These are phyloP conservation scores for Amaurobius ferox DNA, from an alignment of 2,888 invertebrate species.

Conservation along the genomic window DNA sequence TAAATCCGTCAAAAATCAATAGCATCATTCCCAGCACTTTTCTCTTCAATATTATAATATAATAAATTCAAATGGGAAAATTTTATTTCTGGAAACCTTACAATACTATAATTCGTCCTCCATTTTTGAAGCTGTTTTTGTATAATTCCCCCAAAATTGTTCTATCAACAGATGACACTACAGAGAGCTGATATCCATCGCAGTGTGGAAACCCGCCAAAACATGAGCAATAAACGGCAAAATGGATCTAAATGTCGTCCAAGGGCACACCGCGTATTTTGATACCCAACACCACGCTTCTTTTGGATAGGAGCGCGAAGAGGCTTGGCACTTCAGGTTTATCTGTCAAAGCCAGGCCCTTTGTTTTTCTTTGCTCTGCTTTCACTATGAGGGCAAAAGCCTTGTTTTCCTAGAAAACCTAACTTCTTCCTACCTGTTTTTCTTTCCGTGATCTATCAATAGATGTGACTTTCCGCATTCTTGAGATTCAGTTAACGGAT, in stretches of 20 bases:
- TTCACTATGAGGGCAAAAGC: neutral
- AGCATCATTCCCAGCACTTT: too few species aligned
- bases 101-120: too few species aligned
- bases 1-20: too few species aligned
- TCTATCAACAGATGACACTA: too few species aligned
- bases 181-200: too few species aligned
- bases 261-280: constrained; percentile 51
- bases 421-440: constrained; percentile 6
- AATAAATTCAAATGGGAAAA: too few species aligned
- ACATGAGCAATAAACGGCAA: constrained; percentile 38
- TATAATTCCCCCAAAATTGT: too few species aligned
- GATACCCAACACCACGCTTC: constrained; percentile 42
- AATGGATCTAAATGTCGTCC: constrained; percentile 46
- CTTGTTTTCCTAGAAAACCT: constrained; percentile 33
- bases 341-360: constrained; percentile 43
- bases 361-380: neutral
- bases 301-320: constrained; percentile 37
- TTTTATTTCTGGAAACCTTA: too few species aligned
- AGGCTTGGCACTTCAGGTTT: constrained; percentile 37
- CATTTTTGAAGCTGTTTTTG: too few species aligned
- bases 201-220: constrained; percentile 26
- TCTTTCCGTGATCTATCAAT: neutral
- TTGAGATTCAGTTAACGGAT: too few species aligned
- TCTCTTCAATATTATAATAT: too few species aligned
- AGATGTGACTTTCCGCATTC: too few species aligned